These are phyloP conservation scores for Istiophorus platypterus DNA, from an alignment of 2,113 vertebrate species.

Conservation along the genomic window DNA sequence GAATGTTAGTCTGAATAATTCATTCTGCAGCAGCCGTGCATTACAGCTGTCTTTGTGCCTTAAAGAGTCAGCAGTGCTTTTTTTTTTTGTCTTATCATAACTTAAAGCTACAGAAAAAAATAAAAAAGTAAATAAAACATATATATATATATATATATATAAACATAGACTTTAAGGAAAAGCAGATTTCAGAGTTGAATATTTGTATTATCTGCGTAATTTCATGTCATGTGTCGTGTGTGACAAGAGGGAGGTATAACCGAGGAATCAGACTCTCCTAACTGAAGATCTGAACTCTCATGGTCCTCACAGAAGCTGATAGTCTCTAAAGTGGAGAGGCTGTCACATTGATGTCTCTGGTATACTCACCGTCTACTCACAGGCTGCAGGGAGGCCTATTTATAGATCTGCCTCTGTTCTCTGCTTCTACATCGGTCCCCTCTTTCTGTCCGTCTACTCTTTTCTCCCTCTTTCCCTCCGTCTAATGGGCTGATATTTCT, in stretches of 20 bases:
- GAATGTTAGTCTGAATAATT: slow-evolving; percentile 78
- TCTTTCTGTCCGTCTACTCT: slow-evolving; percentile 55
- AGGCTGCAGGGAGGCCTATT: slow-evolving; percentile 80
- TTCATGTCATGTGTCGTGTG: slow-evolving; percentile 17
- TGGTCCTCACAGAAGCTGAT: slow-evolving; percentile 42
- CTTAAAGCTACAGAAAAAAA: not conserved
- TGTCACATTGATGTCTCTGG: slow-evolving; percentile 81
- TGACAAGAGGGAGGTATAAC: slow-evolving; percentile 36
- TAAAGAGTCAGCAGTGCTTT: slow-evolving; percentile 42
- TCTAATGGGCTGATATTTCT: slow-evolving; percentile 74
- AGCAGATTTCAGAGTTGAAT: not conserved
- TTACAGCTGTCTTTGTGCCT: slow-evolving; percentile 66
- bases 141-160: not conserved
- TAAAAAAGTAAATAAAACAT: too few relatives aligned
- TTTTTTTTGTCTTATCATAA: slow-evolving; percentile 43
- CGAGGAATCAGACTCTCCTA: slow-evolving; percentile 58
- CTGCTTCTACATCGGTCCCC: slow-evolving; percentile 61
- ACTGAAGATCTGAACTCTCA: slow-evolving; percentile 46
- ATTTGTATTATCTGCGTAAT: slow-evolving; percentile 16
- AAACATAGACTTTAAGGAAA: slow-evolving; percentile 18
- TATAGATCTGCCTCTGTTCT: slow-evolving; percentile 78
- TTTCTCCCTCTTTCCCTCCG: slow-evolving; percentile 40
- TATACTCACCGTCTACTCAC: slow-evolving; percentile 79
- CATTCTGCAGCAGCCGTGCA: slow-evolving; percentile 69
- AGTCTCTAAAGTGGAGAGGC: slow-evolving; percentile 56